phyloP scores from a whole-genome alignment of 2,113 vertebrate species.

The Recurvirostra avosetta region DNA sequence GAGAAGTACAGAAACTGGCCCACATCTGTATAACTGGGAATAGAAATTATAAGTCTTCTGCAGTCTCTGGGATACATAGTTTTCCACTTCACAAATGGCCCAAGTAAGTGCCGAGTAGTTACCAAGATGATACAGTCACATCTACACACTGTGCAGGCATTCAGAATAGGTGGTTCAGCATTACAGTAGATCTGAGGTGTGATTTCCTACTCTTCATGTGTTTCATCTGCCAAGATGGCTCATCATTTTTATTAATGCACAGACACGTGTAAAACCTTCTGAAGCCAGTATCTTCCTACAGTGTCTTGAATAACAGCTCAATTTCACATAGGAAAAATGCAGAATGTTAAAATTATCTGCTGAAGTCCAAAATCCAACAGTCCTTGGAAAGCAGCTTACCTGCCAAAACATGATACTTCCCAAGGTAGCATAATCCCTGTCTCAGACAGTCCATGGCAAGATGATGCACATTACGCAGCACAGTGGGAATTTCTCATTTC shows the following conservation, averaged over 20 bases:
- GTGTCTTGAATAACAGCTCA: not conserved
- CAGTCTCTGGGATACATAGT: not conserved
- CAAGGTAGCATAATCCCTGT: not conserved
- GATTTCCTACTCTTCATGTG: not conserved
- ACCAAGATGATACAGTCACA: not conserved
- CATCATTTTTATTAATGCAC: not conserved
- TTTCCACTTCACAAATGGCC: not conserved
- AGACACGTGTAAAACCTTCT: not conserved
- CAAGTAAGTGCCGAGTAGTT: not conserved
- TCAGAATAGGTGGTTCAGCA: not conserved
- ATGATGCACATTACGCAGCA: not conserved
- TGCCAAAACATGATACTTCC: not conserved
- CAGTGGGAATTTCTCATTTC: not conserved
- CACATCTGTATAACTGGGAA: not conserved
- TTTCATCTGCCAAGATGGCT: not conserved
- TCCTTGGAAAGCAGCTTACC: conserved; percentile 19
- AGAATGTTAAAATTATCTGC: not conserved
- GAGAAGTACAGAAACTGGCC: not conserved
- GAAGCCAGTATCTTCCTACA: not conserved
- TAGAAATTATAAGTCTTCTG: not conserved
- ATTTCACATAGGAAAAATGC: not conserved
- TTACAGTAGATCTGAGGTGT: not conserved
- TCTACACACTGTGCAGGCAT: not conserved
- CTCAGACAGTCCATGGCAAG: not conserved
- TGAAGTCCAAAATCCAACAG: not conserved